Base-by-base conservation (phyloP, 2,888 invertebrate genomes). In the Meliscaeva auricollis region DNA sequence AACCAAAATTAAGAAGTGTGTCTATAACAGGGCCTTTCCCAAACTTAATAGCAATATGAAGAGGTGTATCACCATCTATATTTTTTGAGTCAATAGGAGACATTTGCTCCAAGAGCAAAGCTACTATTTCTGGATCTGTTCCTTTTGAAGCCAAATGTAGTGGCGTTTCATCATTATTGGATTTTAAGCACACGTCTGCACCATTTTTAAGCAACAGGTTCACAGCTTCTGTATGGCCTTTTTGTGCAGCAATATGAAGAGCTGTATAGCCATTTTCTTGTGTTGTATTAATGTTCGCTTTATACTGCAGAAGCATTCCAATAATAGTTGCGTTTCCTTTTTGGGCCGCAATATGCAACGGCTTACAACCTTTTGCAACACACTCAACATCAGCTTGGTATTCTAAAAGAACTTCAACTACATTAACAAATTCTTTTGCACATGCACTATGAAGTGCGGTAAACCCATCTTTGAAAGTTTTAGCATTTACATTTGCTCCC, bases 321-420 rank as follows among this genome's bases (percentile, higher is more conserved):
- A 62, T 44, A 26, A 41, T 62, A 1, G 4, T n/a, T 7, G 9
- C 11, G 26, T 26, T 15, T 0, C 62, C 44, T 1, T 30, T 15
- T 2, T 26, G 11, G 9, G 30, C 44, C 11, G 62, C 41, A 44
- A 62, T 26, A 4, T n/a, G 2, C 30, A 62, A 62, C 11, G 62
- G 41, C 26, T 30, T 30, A 15, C n/a, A 38, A 44, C n/a, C 26
- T 3, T 5, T 15, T 1, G 9, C 62, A 62, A 62, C 1, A n/a
- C 32, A 64, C 7, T 64, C 30, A 2, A 64, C 32, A 46, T 64
- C 46, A 2, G 64, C 64, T 17, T 64, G 30, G 17, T 46, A 64
- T 46, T 64, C 17, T 32, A 64, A 64, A 46, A 64, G 64, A 32
- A 46, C 46, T 64, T 64, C 17, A 17, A 64, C 64, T 3, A 64